Evolutionary conservation across 2,113 vertebrate genomes (phyloP).

Genomic region (Crotalus helleri): DNA sequence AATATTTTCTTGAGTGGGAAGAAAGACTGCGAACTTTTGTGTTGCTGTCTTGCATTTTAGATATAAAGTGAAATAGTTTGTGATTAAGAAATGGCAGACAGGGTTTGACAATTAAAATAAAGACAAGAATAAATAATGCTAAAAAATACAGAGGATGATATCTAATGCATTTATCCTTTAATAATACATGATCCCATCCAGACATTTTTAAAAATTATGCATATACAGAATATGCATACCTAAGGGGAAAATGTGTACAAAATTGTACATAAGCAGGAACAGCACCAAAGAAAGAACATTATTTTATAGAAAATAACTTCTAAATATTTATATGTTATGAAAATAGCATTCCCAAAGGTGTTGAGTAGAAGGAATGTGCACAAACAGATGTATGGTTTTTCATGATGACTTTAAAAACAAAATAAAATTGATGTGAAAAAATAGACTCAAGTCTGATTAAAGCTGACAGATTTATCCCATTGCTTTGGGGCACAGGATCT

Average conservation of each 20-base stretch:
- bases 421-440: not conserved
- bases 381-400: not conserved
- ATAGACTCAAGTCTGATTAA: not conserved
- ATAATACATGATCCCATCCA: not conserved
- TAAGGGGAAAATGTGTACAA: not conserved
- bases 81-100: not conserved
- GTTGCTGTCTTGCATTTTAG: not conserved
- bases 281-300: not conserved
- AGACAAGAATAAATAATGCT: not conserved
- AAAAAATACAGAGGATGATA: not conserved
- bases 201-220: not conserved
- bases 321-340: not conserved
- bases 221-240: not conserved
- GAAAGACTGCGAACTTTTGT: not conserved
- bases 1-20: not conserved
- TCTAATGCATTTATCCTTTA: not conserved
- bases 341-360: not conserved
- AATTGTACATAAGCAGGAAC: not conserved
- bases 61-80: not conserved
- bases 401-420: not conserved
- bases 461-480: not conserved
- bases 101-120: not conserved
- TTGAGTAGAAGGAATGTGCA: not conserved
- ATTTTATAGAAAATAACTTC: not conserved
- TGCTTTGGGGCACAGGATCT: not conserved